Percentiles rank a stretch among this genome's conserved stretches.
phyloP scores from a whole-genome alignment of 2,888 invertebrate genomes.

The Acronicta aceris region DNA sequence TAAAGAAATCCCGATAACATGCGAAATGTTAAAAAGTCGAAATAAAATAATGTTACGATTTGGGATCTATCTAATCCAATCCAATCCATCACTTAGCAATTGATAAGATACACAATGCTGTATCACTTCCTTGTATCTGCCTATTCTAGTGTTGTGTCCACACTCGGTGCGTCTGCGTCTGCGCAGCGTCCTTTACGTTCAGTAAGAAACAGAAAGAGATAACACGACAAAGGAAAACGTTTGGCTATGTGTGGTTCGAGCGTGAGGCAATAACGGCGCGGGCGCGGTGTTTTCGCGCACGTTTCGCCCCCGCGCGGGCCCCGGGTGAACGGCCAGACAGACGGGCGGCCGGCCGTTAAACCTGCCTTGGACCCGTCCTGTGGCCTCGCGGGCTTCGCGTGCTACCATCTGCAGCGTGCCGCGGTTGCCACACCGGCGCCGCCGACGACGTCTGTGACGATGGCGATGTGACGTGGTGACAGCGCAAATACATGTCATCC shows the following conservation, averaged over 20 bases:
- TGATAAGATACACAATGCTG: constrained; percentile 51
- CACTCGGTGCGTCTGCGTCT: constrained; percentile 37
- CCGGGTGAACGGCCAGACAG: constrained; percentile 89
- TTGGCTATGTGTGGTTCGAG: constrained; percentile 53
- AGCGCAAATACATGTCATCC: constrained; percentile 27
- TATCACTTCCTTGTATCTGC: constrained; percentile 55
- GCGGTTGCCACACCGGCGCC: constrained; percentile 51
- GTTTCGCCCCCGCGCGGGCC: constrained; percentile 85
- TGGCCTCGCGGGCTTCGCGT: constrained; percentile 74
- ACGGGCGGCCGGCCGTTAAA: constrained; percentile 87
- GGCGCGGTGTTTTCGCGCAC: constrained; percentile 86
- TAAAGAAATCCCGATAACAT: constrained; percentile 4
- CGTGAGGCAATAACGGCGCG: constrained; percentile 77
- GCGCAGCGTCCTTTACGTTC: constrained; percentile 48
- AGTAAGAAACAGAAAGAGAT: constrained; percentile 56
- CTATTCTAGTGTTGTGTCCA: constrained; percentile 41
- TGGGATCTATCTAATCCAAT: constrained; percentile 18
- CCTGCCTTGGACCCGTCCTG: constrained; percentile 81
- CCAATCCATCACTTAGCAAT: constrained; percentile 25
- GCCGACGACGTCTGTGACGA: constrained; percentile 47
- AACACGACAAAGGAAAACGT: constrained; percentile 60
- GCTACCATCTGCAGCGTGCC: constrained; percentile 58
- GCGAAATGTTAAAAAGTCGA: constrained; percentile 35
- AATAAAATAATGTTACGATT: constrained; percentile 38
- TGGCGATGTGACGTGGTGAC: constrained; percentile 28